phyloP scores from a whole-genome alignment of 2,888 invertebrate species.

The Limulus polyphemus region DNA sequence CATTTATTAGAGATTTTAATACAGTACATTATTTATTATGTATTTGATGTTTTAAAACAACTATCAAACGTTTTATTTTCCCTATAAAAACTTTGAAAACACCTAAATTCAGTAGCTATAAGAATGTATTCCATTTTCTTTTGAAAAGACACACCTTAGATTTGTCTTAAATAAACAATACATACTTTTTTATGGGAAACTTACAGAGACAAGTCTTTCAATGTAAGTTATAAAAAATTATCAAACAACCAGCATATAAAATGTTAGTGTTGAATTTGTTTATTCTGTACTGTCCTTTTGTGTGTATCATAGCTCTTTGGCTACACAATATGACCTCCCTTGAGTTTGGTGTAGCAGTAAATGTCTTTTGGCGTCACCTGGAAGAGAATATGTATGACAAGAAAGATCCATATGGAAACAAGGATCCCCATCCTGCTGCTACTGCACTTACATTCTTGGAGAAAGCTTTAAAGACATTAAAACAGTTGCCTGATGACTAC shows the following conservation, averaged over 20 bases:
- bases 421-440: constrained; percentile 41
- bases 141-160: no score
- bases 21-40: no score
- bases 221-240: no score
- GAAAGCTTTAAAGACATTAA: constrained; percentile 38
- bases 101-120: no score
- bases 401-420: constrained; percentile 46
- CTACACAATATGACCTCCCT: constrained; percentile 44
- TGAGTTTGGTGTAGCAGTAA: constrained; percentile 42
- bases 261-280: no score
- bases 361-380: constrained; percentile 45
- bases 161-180: neutral
- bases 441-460: constrained; percentile 39
- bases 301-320: constrained; percentile 41
- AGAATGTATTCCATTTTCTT: no score
- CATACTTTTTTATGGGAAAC: neutral
- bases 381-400: constrained; percentile 39
- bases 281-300: neutral
- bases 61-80: no score
- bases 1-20: no score
- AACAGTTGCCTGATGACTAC: constrained; percentile 40
- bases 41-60: no score
- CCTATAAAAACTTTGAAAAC: no score
- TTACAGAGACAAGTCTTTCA: no score
- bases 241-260: no score